Base-by-base conservation (phyloP, 2,888 invertebrate genomes). In the Lepas anatifera region DNA sequence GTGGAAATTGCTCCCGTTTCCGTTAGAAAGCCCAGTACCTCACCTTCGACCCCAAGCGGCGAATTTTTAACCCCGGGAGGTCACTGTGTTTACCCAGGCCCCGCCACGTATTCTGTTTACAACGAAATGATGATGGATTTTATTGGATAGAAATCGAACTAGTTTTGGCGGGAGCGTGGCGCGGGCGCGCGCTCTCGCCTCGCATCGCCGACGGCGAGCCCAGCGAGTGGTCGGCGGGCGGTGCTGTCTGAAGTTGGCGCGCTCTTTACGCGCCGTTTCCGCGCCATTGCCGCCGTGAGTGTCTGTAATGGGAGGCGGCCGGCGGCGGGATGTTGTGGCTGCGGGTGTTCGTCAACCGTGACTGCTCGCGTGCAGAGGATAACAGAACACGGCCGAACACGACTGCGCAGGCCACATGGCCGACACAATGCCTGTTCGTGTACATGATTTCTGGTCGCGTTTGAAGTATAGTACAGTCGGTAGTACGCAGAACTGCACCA, bases 81-180 rank as follows among this genome's bases (percentile, higher is more conserved):
- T 58, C 58, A 35, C 8, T 2, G 7, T 58, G 58, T 32, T 58
- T 58, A 58, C 35, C 22, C 18, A 35, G 22, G 35, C 58, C 29
- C 7, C 35, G 18, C 25, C 10, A 35, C 35, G 58, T 58, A 58
- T 58, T 35, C 32, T 58, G 58, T 35, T 58, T 58, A 35, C 58
- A 58, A 22, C 35, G 58, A 58, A 58, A 58, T 58, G 58, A 58
- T 58, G 58, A 58, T 58, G 32, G 58, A 58, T 58, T 58, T 58
- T 58, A 58, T 35, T 58, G 58, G 58, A 16, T 58, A 32, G 58
- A 58, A 58, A 58, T 58, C 58, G 58, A 35, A 58, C 58, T 58
- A 22, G 22, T 58, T 52, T 58, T 58, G n/a, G 58, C 29, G 32
- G 35, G 29, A 3, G 29, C 16, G 6, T 29, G 52, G 27, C 2